Evolutionary conservation across 2,888 invertebrate genomes (phyloP), one percentile per base, ranked within the genome.

Genomic region (Chromoteleia sp.): DNA sequence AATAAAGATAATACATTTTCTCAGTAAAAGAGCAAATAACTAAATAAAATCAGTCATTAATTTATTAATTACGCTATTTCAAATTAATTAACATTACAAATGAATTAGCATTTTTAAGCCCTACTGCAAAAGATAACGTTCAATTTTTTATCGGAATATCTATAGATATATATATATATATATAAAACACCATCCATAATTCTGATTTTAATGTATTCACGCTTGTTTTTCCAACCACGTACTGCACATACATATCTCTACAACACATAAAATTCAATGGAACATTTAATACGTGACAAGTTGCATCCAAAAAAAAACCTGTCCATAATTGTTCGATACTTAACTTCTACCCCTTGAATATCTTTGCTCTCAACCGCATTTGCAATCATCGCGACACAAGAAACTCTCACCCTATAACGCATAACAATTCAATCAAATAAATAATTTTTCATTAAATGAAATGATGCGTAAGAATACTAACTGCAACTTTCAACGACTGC

Each of bases 181-280:
- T 29, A 56, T 25, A 29, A 21, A 39, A 59, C 36, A 74, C 61
- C 30, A 54, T 15, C 36, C 45, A 56, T 45, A 56, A 63, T 63
- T 74, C 33, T 56, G 25, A 0, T 41, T 43, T 65, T 48, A 56
- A 58, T 21, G 43, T 75, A 58, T 67, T 75, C 58, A n/a, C 30
- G 17, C 33, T 67, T 75, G 33, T 75, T 75, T 58, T 67, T 59
- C 67, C 36, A 30, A 15, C 15, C 75, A 75, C 75, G 75, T 75
- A 50, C 58, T 0, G 29, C 36, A n/a, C 58, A 67, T 65, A 33
- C 30, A 67, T 67, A 67, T 39, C 65, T 39, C 65, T 7, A 48
- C 67, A 67, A 29, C 58, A 48, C 52, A 50, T 75, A 58, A 65
- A 75, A 75, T 75, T 75, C 65, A 67, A 58, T 74, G n/a, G 29